A percentile compares a stretch with the other conserved stretches of the same genome.
These are phyloP conservation scores for Hetaerina titia DNA, from an alignment of 2,888 invertebrate species.

Conservation along the genomic window DNA sequence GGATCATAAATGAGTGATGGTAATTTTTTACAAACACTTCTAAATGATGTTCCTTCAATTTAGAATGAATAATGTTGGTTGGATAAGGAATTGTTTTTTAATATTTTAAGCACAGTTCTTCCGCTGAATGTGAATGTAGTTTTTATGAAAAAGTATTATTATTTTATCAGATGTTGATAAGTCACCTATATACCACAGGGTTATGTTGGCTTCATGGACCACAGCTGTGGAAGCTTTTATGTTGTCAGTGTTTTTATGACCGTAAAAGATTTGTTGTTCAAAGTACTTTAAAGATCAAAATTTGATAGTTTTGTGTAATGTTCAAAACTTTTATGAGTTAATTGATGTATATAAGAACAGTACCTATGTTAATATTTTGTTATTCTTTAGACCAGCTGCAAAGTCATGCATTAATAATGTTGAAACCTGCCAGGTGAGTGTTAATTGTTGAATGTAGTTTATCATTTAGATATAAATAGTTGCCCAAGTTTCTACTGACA, in stretches of 20 bases:
- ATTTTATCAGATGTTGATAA: constrained; percentile 62
- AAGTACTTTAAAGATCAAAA: constrained; percentile 62
- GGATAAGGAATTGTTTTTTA: constrained; percentile 62
- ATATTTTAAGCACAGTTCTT: constrained; percentile 66
- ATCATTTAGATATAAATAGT: constrained; percentile 64
- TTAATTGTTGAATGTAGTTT: constrained; percentile 65
- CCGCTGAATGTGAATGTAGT: constrained; percentile 65
- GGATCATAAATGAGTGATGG: constrained; percentile 62
- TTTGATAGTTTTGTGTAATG: constrained; percentile 50
- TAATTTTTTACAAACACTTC: constrained; percentile 67
- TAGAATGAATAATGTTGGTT: constrained; percentile 58
- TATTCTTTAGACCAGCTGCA: constrained; percentile 61
- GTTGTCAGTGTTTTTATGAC: constrained; percentile 54
- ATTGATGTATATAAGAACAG: constrained; percentile 56
- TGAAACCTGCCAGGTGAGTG: constrained; percentile 63
- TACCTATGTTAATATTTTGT: constrained; percentile 51
- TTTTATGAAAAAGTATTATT: constrained; percentile 65
- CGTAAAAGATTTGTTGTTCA: constrained; percentile 51
- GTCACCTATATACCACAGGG: constrained; percentile 51
- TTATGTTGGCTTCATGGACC: constrained; percentile 65
- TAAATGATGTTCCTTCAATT: constrained; percentile 63
- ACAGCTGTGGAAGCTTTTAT: constrained; percentile 57
- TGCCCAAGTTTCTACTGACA: constrained; percentile 61
- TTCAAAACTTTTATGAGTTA: constrained; percentile 33
- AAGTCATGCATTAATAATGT: constrained; percentile 65